phyloP scores from a whole-genome alignment of 2,113 vertebrate genomes.

The Corynorhinus townsendii region DNA sequence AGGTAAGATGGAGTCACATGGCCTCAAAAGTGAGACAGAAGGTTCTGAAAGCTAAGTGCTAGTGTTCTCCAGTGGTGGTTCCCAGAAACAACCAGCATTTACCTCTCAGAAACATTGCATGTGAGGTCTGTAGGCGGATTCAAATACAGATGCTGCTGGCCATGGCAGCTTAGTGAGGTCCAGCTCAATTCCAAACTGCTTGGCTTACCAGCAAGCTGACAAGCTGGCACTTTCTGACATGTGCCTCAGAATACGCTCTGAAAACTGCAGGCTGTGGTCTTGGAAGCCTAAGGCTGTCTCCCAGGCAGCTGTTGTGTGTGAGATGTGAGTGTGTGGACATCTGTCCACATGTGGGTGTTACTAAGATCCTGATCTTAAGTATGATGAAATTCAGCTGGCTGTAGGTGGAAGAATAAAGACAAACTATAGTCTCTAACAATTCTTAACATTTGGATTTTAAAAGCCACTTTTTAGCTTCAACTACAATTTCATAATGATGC shows the following conservation, averaged over 20 bases:
- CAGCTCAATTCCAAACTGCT: slow-evolving; percentile 1
- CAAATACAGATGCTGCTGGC: not conserved
- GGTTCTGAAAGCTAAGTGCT: not conserved
- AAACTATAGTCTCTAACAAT: not conserved
- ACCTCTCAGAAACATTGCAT: not conserved
- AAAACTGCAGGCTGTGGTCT: not conserved
- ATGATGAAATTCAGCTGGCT: not conserved
- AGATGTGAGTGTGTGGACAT: not conserved
- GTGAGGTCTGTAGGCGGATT: not conserved
- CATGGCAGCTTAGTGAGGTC: not conserved
- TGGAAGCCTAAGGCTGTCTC: not conserved
- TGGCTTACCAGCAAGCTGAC: not conserved
- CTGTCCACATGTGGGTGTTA: not conserved
- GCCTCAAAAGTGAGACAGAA: not conserved
- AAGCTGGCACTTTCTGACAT: not conserved
- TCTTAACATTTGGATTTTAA: slow-evolving; percentile 18
- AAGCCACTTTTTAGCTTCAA: slow-evolving; percentile 1
- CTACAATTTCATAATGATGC: not conserved
- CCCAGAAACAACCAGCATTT: not conserved
- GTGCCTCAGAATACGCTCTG: not conserved
- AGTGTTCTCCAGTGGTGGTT: not conserved
- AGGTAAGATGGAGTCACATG: not conserved
- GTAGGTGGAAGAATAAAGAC: not conserved
- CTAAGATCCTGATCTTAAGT: not conserved
- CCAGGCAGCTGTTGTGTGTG: not conserved